Percentiles rank a stretch among this genome's conserved stretches.
Conservation (phyloP, 2,888 invertebrate species). For the Melinaea menophilus region DNA sequence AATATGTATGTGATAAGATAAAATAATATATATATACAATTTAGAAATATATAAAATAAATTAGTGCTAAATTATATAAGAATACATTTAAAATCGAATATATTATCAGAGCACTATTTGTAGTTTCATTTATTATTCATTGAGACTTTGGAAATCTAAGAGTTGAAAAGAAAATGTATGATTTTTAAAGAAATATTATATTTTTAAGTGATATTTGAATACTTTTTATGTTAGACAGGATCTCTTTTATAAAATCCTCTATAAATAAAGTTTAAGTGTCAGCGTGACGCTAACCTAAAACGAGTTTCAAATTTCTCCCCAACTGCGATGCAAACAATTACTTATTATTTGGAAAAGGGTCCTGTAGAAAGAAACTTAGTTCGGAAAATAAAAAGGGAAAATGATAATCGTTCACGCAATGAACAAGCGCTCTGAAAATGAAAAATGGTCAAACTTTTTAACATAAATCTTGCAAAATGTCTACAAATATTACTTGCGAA, state of each 20-base stretch:
- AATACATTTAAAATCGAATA: neutral
- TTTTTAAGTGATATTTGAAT: no score
- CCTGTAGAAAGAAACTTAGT: slow-evolving; percentile 40
- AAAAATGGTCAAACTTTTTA: slow-evolving; percentile 72
- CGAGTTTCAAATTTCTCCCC: slow-evolving; percentile 22
- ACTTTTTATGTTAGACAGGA: neutral
- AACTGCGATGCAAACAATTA: slow-evolving; percentile 26
- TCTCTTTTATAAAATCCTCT: slow-evolving; percentile 7
- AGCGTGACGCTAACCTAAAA: slow-evolving; percentile 17
- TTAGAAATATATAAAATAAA: slow-evolving; percentile 1
- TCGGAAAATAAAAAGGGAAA: slow-evolving; percentile 37
- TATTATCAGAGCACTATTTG: slow-evolving; percentile 10
- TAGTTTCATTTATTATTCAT: no score
- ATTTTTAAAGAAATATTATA: no score
- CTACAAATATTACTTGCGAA: slow-evolving; percentile 62
- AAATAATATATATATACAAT: no score
- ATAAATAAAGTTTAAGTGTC: slow-evolving; percentile 7
- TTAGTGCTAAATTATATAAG: neutral
- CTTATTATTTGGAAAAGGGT: slow-evolving; percentile 33
- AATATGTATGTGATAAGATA: slow-evolving; percentile 20
- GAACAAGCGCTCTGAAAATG: slow-evolving; percentile 59
- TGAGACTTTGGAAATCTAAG: no score
- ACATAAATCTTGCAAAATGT: slow-evolving; percentile 72
- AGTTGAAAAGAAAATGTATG: no score
- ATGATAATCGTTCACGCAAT: slow-evolving; percentile 72